Base-by-base conservation (phyloP, 2,113 vertebrate species). In the Phrynocephalus versicolor region DNA sequence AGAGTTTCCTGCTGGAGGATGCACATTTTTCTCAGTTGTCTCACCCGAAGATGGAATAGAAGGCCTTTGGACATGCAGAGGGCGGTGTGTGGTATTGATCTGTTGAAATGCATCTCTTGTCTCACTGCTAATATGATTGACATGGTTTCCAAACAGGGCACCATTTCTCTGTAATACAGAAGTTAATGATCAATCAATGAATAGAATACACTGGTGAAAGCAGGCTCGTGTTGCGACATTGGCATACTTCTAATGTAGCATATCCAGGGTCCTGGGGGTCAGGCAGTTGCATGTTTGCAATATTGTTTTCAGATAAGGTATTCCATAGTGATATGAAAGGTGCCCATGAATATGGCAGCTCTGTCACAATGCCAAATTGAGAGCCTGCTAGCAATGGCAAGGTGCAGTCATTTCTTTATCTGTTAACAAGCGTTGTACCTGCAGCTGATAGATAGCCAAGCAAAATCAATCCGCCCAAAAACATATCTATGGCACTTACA, bases 51-150 rank as follows among this genome's bases (percentile, higher is more conserved):
- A 97, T 67, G 97, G 98, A 94, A 98, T 94, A 79, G 98, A 97
- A 73, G 98, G 98, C 79, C 98, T 97, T 95, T 99, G 98, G 91
- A 99, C 98, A 81, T 99, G 98, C 87, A 99, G 97, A 86, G 99
- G 99, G 79, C 99, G 97, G 94, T 99, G 98, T 7, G 98, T 99
- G 87, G 98, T 98, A 92, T 99, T 99, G 95, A 98, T 99, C 92
- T 99, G 99, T 80, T 98, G 98, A 90, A 97, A 96, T 35, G 97
- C 97, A 89, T 98, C 96, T 89, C 96, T 96, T 90, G 97, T 97
- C 91, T 98, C 98, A 90, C 97, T 98, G 91, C 97, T 97, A 96
- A 99, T 97, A 76, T 98, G 97, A 95, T 98, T 98, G 94, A 99
- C 93, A 89, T 99, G 98, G 95, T 99, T 99, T 92, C 98, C 98